Percentiles rank a stretch among this genome's conserved stretches.
phyloP scores from a whole-genome alignment of 2,797 vertebrate species.

The Notamacropus eugenii region DNA sequence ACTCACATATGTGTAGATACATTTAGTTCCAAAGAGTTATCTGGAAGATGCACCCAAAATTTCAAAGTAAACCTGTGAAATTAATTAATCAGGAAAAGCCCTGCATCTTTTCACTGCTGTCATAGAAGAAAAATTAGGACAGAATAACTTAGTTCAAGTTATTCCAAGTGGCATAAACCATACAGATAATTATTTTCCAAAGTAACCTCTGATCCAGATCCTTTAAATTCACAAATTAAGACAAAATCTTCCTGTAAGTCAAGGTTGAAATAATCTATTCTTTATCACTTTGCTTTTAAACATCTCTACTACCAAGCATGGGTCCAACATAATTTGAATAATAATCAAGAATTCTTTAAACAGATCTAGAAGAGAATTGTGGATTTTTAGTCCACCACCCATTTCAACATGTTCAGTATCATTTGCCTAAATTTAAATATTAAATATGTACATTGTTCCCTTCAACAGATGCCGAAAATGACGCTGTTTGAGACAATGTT shows the following conservation, averaged over 20 bases:
- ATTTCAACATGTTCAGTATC: neutral
- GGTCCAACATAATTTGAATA: neutral
- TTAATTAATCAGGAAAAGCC: neutral
- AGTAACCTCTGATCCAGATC: neutral
- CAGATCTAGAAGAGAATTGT: neutral
- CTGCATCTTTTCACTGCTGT: neutral
- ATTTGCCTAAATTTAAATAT: constrained; percentile 31
- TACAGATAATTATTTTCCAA: neutral
- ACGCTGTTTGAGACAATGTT: constrained; percentile 58
- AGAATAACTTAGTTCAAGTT: neutral
- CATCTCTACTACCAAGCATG: neutral
- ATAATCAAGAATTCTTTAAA: neutral
- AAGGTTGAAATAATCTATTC: neutral
- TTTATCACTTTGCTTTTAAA: neutral
- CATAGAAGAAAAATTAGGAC: neutral
- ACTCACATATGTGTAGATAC: neutral
- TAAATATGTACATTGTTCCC: constrained; percentile 57
- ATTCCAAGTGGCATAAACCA: neutral
- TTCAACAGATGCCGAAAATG: constrained; percentile 69
- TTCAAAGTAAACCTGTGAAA: neutral
- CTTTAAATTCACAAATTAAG: neutral
- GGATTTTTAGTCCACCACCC: constrained; percentile 19
- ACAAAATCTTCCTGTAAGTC: neutral
- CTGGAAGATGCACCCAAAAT: too few relatives aligned
- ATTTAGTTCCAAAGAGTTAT: neutral